phyloP scores from a whole-genome alignment of 2,888 invertebrate species.

The Drosophila demipolita region DNA sequence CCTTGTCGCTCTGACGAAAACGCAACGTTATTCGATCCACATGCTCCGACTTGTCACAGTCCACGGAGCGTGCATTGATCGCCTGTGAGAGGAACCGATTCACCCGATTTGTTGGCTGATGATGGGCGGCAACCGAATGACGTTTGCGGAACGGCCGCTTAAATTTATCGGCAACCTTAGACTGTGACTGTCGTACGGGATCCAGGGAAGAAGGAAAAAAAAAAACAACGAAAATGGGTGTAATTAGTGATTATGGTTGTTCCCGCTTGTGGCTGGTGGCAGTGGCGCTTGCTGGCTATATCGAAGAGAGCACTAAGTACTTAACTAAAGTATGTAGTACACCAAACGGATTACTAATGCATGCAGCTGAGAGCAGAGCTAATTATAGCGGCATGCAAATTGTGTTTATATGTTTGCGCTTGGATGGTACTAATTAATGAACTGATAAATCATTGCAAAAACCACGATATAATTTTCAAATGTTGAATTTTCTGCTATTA shows the following conservation, averaged over 20 bases:
- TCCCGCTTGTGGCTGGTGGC: conserved; percentile 8
- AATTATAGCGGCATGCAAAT: conserved; percentile 31
- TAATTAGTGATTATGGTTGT: conserved; percentile 39
- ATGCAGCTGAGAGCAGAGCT: conserved; percentile 53
- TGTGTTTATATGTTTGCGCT: conserved; percentile 4
- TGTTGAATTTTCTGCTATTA: not conserved
- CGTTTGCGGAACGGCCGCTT: conserved; percentile 95
- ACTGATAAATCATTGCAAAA: not conserved
- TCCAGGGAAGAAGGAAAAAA: conserved; percentile 28
- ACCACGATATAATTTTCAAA: not conserved
- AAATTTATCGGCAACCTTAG: conserved; percentile 94
- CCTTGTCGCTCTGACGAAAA: conserved; percentile 94
- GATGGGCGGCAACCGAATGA: conserved; percentile 92
- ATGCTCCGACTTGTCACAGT: conserved; percentile 95
- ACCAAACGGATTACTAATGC: conserved; percentile 42
- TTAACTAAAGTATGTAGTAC: conserved; percentile 12
- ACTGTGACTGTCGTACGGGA: conserved; percentile 83
- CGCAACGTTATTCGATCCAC: conserved; percentile 94
- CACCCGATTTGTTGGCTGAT: conserved; percentile 95
- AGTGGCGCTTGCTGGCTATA: conserved; percentile 33
- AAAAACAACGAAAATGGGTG: conserved; percentile 17
- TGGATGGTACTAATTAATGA: conserved; percentile 18
- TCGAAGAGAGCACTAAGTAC: conserved; percentile 35
- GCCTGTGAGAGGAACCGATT: conserved; percentile 97
- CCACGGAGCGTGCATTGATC: conserved; percentile 95